Base-by-base conservation (phyloP, 92 coral and sea anemone species). In the Galaxea fascicularis region DNA sequence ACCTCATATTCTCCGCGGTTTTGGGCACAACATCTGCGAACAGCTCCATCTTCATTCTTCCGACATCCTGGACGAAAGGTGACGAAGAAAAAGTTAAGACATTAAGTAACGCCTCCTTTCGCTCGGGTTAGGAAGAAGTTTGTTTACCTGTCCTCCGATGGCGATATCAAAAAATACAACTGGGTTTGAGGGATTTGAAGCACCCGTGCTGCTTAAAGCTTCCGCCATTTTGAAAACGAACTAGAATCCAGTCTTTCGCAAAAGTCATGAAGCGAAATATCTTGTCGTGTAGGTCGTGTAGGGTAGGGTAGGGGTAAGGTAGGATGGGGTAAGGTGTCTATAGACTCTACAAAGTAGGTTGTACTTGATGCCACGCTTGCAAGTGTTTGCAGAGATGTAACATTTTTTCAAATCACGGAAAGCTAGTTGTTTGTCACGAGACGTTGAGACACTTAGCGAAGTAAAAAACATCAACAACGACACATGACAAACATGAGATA, bases 1-100 rank as follows among this genome's bases (percentile, higher is more conserved):
- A 94, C 98, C 98, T 86, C 63, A 96, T 90, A 63, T 96, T 96
- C 57, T 96, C 98, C 5, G 98, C 98, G 8, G 98, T 96, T 85
- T 87, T 96, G 5, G 98, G 98, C 1, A 92, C 98, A 67, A 89
- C 96, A 59, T 96, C 88, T 0, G 96, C 96, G 75, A 96, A 96
- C 62, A 96, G 73, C 45, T 96, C 98, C 96, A 96, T 92, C 77
- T 96, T 96, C 93, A 96, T 78, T 58, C 98, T 76, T 0, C 98
- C 98, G 11, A 96, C 96, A 41, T 96, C 98, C 98, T 96, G 46
- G 0, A 51, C 62, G 26, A 35, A 35, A 6, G 41, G 20, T 70
- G 39, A 71, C 17, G 51, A 10, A 51, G 14, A 53, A 18, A 21
- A 10, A 9, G 12, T 18, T 15, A 47, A 4, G 44, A 68, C 18